A percentile compares a stretch with the other conserved stretches of the same genome.
Evolutionary conservation across 2,797 vertebrate species (phyloP).

Genomic region (Brachymystax lenok): DNA sequence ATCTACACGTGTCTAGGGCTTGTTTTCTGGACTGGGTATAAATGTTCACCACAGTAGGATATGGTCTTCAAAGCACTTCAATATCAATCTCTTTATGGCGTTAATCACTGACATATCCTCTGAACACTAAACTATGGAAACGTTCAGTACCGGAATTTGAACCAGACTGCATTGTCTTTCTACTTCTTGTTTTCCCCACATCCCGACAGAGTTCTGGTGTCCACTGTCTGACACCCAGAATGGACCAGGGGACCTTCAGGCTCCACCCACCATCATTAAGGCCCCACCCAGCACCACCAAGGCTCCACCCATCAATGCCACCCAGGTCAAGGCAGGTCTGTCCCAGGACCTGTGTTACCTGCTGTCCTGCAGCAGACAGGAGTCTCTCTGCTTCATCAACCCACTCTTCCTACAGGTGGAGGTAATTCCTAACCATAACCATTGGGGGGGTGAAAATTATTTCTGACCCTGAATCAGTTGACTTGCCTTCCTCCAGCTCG

Average conservation of each 20-base stretch:
- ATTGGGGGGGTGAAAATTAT: background rate
- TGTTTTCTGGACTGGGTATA: background rate
- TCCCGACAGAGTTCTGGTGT: constrained; percentile 86
- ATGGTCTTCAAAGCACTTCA: background rate
- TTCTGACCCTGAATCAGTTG: background rate
- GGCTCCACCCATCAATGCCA: constrained; percentile 18
- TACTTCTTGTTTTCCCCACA: constrained; percentile 3
- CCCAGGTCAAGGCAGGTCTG: constrained; percentile 23
- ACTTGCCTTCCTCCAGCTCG: background rate
- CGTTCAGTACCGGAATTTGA: background rate
- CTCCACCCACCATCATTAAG: constrained; percentile 38
- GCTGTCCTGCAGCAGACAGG: constrained; percentile 54
- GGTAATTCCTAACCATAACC: constrained; percentile 28
- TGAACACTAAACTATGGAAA: background rate
- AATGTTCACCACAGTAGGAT: background rate
- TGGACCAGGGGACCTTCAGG: constrained; percentile 45
- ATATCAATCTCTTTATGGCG: background rate
- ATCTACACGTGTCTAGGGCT: background rate
- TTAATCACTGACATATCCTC: background rate
- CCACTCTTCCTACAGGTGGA: constrained; percentile 80
- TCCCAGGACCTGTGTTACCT: constrained; percentile 45
- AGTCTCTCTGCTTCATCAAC: constrained; percentile 84
- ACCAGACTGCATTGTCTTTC: background rate
- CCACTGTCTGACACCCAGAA: constrained; percentile 70
- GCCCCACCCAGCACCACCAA: constrained; percentile 15